Evolutionary conservation across 2,888 invertebrate species (phyloP).

Genomic region (Artemia sp.): DNA sequence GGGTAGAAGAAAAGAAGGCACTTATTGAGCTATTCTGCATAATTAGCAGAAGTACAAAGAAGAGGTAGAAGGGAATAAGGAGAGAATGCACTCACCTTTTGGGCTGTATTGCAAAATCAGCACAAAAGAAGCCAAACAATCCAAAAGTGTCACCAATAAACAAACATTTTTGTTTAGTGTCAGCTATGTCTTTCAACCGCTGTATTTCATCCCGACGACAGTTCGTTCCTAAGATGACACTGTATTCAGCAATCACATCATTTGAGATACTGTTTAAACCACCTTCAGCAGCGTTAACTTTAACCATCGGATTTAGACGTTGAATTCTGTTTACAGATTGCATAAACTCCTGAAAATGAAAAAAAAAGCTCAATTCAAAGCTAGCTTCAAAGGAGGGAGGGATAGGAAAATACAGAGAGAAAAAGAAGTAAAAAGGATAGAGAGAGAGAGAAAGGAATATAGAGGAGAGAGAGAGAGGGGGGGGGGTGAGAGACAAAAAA

Average conservation of each 20-base stretch:
- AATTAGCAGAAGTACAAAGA: too few species aligned
- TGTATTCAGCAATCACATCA: neutral
- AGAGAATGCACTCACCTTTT: too few species aligned
- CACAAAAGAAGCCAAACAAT: slow-evolving; percentile 4
- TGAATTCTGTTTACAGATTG: neutral
- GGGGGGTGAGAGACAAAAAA: too few species aligned
- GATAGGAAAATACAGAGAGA: too few species aligned
- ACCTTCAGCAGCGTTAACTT: neutral
- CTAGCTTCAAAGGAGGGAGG: too few species aligned
- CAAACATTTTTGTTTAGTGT: neutral
- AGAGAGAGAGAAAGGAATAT: too few species aligned
- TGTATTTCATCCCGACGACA: neutral
- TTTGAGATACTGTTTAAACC: neutral
- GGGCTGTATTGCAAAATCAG: neutral
- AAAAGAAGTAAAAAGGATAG: too few species aligned
- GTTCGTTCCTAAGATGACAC: neutral
- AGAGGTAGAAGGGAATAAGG: too few species aligned
- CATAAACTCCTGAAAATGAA: neutral
- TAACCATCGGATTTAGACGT: slow-evolving; percentile 9
- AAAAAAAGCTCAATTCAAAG: too few species aligned
- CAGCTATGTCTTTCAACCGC: neutral
- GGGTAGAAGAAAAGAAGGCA: too few species aligned
- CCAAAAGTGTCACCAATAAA: slow-evolving; percentile 8
- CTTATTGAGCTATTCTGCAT: too few species aligned
- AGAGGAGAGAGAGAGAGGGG: too few species aligned